Evolutionary conservation across 37 sponge, comb jelly and placozoan genomes (phyloP), one percentile per base, ranked within the genome.

Genomic region (Amphimedon queenslandica): DNA sequence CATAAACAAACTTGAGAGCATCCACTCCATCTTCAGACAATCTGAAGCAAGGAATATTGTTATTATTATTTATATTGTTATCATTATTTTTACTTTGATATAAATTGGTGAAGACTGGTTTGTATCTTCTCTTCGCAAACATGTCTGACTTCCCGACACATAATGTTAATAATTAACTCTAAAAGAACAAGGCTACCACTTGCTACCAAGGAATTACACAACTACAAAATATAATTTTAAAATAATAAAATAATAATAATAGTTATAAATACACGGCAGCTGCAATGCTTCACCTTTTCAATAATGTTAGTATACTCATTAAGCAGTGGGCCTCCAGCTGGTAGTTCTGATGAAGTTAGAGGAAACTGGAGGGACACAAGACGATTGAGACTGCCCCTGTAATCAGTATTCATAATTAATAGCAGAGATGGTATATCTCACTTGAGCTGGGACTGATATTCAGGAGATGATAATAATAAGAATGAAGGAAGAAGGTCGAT

Each of bases 231-330:
- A 23, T n/a, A n/a, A n/a, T n/a, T n/a, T n/a, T n/a, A n/a, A 42
- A 4, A 67, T n/a, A 28, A 69, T 6, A 28, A 37, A 27, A 41
- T 25, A 41, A 13, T 35, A 21, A 34, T 47, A 47, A 47, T 3
- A 28, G 21, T 40, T 13, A 18, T 29, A 40, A 40, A 23, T n/a
- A 38, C 41, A 27, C 3, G 71, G 23, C 63, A 21, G 3, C 5
- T 67, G 1, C 43, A 16, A 66, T 13, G 16, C 16, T 8, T 10
- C 16, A 94, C 95, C 84, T 82, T 88, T 55, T 95, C 90, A 57
- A 95, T 73, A 57, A 77, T 78, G 31, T 84, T 77, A 31, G 85
- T 82, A 70, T 95, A 95, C 42, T 95, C 96, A 40, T 89, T 80
- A 69, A 66, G 79, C 57, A 67, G 67, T 6, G 96, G 77, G 29